Evolutionary conservation across 2,888 invertebrate genomes (phyloP), one percentile per base, ranked within the genome.

Genomic region (Aricia artaxerxes): DNA sequence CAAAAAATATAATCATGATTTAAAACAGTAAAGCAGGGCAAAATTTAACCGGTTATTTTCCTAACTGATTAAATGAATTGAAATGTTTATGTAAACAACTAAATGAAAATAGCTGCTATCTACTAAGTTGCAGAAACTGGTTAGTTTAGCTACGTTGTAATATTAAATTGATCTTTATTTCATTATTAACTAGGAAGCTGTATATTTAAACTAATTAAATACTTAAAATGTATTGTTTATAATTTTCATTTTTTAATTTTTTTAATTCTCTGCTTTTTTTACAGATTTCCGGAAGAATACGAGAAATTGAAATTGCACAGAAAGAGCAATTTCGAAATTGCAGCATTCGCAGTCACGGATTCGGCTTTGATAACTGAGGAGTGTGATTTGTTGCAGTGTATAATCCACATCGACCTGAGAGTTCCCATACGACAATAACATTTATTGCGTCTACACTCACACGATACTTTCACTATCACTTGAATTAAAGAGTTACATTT

Each of bases 311-410:
- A 84, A 86, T 84, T 85, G 85, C 83, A 83, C 84, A 84, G 81
- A 85, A 82, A 82, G 82, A 82, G 83, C 84, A 86, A 85, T 86
- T 82, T 83, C 82, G 83, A 83, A 82, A 83, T 84, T 84, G 81
- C 82, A 84, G 85, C 69, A 69, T 38, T 69, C 13, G 35, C 84
- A 87, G 87, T 85, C 86, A 87, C 85, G 86, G 87, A 86, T 87
- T 83, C 83, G 84, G 83, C 81, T 81, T 80, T 81, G 85, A 84
- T 84, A 87, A 85, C 87, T 88, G 84, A 86, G 90, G 86, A 90
- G 90, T 90, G 64, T 4, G 69, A 69, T 91, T 87, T 88, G 88
- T 88, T 90, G 88, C 89, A 16, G 35, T 16, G 69, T 11, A 16
- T 5, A 69, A 13, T 69, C 13, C 9, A 69, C 61, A 31, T 64